These are phyloP conservation scores for Palythoa caribaeorum DNA, from an alignment of 92 coral and sea anemone genomes.

Conservation along the genomic window DNA sequence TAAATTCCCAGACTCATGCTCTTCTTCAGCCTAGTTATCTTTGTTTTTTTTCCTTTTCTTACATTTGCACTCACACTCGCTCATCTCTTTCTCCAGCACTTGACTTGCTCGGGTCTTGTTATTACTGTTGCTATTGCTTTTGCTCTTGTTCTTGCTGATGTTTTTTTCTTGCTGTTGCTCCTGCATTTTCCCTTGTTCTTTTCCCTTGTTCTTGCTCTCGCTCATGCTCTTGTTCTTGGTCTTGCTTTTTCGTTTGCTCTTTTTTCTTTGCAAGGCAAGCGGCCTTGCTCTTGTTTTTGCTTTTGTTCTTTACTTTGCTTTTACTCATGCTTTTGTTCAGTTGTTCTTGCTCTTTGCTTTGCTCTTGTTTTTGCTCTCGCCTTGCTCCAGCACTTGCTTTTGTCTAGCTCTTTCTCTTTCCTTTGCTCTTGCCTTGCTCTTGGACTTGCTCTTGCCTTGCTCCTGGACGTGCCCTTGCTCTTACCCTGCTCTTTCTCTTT, in stretches of 20 bases:
- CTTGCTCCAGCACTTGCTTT: not conserved
- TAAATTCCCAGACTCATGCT: too few species aligned
- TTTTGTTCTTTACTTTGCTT: not conserved
- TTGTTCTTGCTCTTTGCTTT: not conserved
- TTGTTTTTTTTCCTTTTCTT: too few species aligned
- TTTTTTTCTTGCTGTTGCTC: not conserved
- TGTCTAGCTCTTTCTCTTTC: not conserved
- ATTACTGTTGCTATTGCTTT: too few species aligned
- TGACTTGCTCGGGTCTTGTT: too few species aligned
- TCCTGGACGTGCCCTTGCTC: not conserved
- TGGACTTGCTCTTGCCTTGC: not conserved
- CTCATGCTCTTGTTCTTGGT: not conserved
- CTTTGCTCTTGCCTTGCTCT: not conserved
- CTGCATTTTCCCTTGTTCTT: not conserved
- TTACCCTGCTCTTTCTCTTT: not conserved
- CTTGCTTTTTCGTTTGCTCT: not conserved
- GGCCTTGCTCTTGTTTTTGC: not conserved
- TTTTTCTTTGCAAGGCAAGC: too few species aligned
- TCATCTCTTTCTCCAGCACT: too few species aligned
- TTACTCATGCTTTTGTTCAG: too few species aligned
- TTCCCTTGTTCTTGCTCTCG: not conserved
- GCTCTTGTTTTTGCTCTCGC: not conserved
- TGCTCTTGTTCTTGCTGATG: too few species aligned
- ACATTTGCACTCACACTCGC: too few species aligned
- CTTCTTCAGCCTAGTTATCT: too few species aligned